Percentiles rank a stretch among this genome's conserved stretches.
Evolutionary conservation across 2,888 invertebrate species (phyloP).

Genomic region (Oxyscelio sp.): DNA sequence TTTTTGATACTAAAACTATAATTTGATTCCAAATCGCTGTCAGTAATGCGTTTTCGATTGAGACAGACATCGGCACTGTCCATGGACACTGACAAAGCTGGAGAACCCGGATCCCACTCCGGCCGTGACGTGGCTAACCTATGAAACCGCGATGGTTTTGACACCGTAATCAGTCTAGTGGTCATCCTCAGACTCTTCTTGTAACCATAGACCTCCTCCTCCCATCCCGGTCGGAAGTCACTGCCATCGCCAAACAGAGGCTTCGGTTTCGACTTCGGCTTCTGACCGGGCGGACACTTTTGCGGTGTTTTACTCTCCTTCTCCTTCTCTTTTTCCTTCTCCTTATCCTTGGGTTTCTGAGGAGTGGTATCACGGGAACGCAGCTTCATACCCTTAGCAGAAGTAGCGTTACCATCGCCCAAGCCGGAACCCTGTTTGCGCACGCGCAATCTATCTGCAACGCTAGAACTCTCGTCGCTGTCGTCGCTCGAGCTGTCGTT

Average conservation of each 20-base stretch:
- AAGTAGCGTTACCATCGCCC: no score
- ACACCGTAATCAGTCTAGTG: slow-evolving; percentile 93
- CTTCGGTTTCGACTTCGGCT: slow-evolving; percentile 89
- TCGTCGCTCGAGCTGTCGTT: slow-evolving; percentile 85
- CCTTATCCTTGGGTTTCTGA: slow-evolving; percentile 78
- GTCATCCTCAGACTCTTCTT: slow-evolving; percentile 95
- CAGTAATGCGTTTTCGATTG: slow-evolving; percentile 87
- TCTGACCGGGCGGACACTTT: slow-evolving; percentile 71
- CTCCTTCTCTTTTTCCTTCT: slow-evolving; percentile 77
- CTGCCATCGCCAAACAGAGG: slow-evolving; percentile 92
- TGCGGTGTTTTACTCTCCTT: slow-evolving; percentile 82
- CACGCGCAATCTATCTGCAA: slow-evolving; percentile 85
- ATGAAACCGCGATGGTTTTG: slow-evolving; percentile 92
- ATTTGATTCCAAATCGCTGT: no score
- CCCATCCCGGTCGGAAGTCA: slow-evolving; percentile 94
- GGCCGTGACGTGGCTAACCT: slow-evolving; percentile 93
- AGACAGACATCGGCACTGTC: slow-evolving; percentile 89
- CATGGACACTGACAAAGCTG: slow-evolving; percentile 91
- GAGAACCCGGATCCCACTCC: slow-evolving; percentile 93
- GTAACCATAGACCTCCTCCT: slow-evolving; percentile 94
- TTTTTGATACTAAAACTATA: no score
- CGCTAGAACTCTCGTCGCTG: slow-evolving; percentile 83
- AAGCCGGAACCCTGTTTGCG: slow-evolving; percentile 82
- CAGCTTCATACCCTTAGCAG: no score
- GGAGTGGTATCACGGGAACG: slow-evolving; percentile 85